Conservation (phyloP, 2,888 invertebrate species). For the Ryuthela nishihirai region DNA sequence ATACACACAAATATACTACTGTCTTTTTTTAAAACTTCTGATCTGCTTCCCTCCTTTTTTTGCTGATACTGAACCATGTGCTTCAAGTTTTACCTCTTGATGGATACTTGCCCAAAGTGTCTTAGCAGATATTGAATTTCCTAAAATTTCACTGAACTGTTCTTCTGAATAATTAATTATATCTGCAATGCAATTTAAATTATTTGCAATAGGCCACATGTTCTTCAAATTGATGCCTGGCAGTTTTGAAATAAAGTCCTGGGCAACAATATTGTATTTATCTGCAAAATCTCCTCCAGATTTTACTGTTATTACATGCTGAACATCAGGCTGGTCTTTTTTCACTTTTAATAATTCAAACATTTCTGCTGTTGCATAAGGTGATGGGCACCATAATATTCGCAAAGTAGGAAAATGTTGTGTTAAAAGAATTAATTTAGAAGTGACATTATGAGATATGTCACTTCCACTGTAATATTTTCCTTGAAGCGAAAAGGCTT, state of each 20-base stretch:
- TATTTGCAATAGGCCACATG: constrained; percentile 69
- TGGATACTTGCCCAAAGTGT: constrained; percentile 51
- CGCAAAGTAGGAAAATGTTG: constrained; percentile 90
- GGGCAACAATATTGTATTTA: constrained; percentile 62
- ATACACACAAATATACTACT: too few relatives aligned
- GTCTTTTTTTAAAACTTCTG: too few relatives aligned
- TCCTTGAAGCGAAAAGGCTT: constrained; percentile 83
- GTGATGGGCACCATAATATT: constrained; percentile 94
- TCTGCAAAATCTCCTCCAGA: constrained; percentile 59
- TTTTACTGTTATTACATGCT: constrained; percentile 67
- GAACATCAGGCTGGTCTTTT: constrained; percentile 72
- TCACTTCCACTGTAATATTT: constrained; percentile 71
- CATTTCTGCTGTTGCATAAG: constrained; percentile 91
- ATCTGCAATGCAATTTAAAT: constrained; percentile 63
- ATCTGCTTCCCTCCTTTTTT: too few relatives aligned
- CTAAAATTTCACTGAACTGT: constrained; percentile 66
- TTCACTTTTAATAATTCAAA: constrained; percentile 93
- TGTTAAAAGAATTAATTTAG: constrained; percentile 86
- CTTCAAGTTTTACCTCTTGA: constrained; percentile 19
- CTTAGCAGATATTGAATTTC: constrained; percentile 55
- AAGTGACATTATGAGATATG: constrained; percentile 71
- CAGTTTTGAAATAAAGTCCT: constrained; percentile 75
- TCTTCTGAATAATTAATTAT: constrained; percentile 57
- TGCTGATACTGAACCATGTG: neutral
- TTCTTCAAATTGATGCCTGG: constrained; percentile 88